Evolutionary conservation across 2,888 invertebrate genomes (phyloP).

Genomic region (Arge pagana): DNA sequence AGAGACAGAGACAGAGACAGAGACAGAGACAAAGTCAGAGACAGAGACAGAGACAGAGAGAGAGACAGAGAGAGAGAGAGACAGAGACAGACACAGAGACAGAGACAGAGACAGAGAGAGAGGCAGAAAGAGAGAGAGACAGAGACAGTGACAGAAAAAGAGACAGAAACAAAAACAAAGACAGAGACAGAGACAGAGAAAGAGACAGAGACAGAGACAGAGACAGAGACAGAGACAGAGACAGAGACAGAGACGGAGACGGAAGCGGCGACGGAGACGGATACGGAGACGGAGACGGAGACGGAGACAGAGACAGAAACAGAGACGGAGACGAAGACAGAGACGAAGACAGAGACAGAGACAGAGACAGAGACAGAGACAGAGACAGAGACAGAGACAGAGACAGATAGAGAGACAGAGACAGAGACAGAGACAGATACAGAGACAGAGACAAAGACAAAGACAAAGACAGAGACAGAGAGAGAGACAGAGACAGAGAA

Average conservation of each 20-base stretch:
- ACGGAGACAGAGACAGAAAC: no score
- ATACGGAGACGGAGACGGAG: no score
- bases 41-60: not conserved
- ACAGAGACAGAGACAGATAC: no score
- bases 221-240: not conserved
- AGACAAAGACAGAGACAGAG: not conserved
- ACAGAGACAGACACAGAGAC: not conserved
- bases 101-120: slow-evolving; percentile 7
- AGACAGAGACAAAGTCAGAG: no score
- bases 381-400: not conserved
- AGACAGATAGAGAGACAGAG: no score
- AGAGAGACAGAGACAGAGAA: not conserved
- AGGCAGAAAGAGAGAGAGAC: slow-evolving; percentile 1
- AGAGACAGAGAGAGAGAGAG: not conserved
- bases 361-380: not conserved
- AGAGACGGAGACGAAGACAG: no score
- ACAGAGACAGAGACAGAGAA: no score
- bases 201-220: not conserved
- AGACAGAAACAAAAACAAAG: no score
- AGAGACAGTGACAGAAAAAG: not conserved
- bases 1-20: not conserved
- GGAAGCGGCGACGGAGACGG: no score
- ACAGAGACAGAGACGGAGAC: not conserved
- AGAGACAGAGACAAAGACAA: no score
- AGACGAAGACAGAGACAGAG: no score